phyloP scores from a whole-genome alignment of 2,888 invertebrate species.

The Drosophila quinaria region DNA sequence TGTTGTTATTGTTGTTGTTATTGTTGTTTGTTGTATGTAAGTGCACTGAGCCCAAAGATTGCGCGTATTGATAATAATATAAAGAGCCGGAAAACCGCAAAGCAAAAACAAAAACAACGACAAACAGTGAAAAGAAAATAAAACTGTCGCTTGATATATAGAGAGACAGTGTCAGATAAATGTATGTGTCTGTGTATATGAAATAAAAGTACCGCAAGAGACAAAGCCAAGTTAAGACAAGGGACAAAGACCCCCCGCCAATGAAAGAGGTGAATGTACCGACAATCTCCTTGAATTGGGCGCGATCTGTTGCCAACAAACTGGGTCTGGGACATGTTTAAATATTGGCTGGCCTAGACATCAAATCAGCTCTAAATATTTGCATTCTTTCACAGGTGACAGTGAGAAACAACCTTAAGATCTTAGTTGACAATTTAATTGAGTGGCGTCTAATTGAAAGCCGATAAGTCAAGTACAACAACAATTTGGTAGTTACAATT shows the following conservation, averaged over 20 bases:
- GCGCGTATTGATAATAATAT: constrained; percentile 54
- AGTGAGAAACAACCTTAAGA: neutral
- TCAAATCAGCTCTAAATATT: neutral
- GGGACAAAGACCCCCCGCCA: constrained; percentile 34
- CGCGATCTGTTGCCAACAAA: constrained; percentile 21
- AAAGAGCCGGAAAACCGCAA: constrained; percentile 72
- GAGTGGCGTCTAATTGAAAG: constrained; percentile 47
- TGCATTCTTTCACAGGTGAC: neutral
- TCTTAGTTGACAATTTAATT: constrained; percentile 32
- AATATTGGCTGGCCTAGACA: constrained; percentile 39
- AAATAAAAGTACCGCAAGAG: constrained; percentile 61
- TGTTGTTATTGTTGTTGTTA: constrained; percentile 29
- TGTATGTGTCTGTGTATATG: constrained; percentile 16
- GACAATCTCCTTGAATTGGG: constrained; percentile 44
- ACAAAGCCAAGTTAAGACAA: constrained; percentile 33
- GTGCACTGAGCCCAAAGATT: constrained; percentile 61
- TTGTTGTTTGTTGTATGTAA: constrained; percentile 27
- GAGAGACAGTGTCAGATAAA: constrained; percentile 30
- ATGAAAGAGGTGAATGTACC: constrained; percentile 63
- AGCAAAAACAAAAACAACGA: constrained; percentile 24
- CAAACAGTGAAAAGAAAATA: constrained; percentile 25
- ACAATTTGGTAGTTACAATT: constrained; percentile 3
- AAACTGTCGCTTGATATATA: constrained; percentile 59
- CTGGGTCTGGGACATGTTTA: constrained; percentile 59
- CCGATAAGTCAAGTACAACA: constrained; percentile 49